phyloP scores from a whole-genome alignment of 1,140 invertebrate genomes.

The Aphelinus certus region DNA sequence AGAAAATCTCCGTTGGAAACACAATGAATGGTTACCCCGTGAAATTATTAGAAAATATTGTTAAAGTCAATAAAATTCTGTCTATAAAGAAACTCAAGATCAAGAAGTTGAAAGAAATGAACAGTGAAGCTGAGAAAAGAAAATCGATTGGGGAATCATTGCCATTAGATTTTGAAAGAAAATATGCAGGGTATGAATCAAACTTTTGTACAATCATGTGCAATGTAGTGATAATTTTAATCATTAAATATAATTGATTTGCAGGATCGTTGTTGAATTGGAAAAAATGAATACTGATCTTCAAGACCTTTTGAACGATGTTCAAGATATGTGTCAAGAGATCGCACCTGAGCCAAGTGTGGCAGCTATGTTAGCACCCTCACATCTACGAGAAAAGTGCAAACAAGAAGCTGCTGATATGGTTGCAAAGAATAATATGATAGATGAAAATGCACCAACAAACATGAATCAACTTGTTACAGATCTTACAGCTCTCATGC shows the following conservation, averaged over 20 bases:
- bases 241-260: constrained; percentile 25
- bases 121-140: constrained; percentile 88
- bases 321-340: constrained; percentile 87
- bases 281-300: constrained; percentile 92
- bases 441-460: constrained; percentile 66
- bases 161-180: constrained; percentile 86
- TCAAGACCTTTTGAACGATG: constrained; percentile 83
- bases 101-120: constrained; percentile 85
- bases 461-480: constrained; percentile 83
- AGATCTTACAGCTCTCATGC: constrained; percentile 88
- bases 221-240: constrained; percentile 63
- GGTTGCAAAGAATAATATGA: constrained; percentile 80
- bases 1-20: constrained; percentile 59
- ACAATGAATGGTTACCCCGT: constrained; percentile 85
- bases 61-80: constrained; percentile 87
- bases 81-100: constrained; percentile 86
- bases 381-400: constrained; percentile 87
- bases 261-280: constrained; percentile 83
- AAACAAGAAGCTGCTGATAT: constrained; percentile 83
- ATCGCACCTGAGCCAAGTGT: constrained; percentile 88
- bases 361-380: constrained; percentile 87
- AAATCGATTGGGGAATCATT: constrained; percentile 81
- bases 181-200: constrained; percentile 77
- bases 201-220: constrained; percentile 87
- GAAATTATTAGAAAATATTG: constrained; percentile 86